These are phyloP conservation scores for Vulpes vulpes DNA, from an alignment of 2,113 vertebrate species.

Conservation along the genomic window DNA sequence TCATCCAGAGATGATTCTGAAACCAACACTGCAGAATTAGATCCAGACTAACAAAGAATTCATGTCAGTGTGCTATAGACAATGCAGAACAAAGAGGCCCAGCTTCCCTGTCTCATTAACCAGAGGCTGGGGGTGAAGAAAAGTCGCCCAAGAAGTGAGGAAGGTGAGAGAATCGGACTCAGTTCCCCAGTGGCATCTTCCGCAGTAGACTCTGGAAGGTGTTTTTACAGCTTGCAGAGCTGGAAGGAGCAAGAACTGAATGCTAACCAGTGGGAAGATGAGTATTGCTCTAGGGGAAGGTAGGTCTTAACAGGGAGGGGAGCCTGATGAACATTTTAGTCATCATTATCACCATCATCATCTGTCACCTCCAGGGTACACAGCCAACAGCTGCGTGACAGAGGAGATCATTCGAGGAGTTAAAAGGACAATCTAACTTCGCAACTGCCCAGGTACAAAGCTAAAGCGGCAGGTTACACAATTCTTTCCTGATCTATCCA, in stretches of 20 bases:
- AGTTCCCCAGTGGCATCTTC: background rate
- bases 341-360: slow-evolving; percentile 47
- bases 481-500: slow-evolving; percentile 36
- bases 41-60: background rate
- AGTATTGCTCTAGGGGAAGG: slow-evolving; percentile 71
- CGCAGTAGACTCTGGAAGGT: background rate
- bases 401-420: background rate
- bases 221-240: slow-evolving; percentile 1
- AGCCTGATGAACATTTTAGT: slow-evolving; percentile 30
- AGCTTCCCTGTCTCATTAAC: background rate
- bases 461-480: slow-evolving; percentile 8
- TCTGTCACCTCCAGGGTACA: slow-evolving; percentile 69
- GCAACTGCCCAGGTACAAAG: slow-evolving; percentile 40
- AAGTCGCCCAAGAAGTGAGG: background rate
- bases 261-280: background rate
- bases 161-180: background rate
- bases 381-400: background rate
- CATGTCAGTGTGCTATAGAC: background rate
- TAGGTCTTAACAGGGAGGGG: slow-evolving; percentile 65
- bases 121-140: background rate
- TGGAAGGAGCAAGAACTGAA: background rate
- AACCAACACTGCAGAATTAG: background rate
- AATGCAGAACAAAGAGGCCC: background rate
- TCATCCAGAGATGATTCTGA: slow-evolving; percentile 21
- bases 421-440: slow-evolving; percentile 22